Conservation (phyloP, 2,113 vertebrate species). For the Myodes glareolus region DNA sequence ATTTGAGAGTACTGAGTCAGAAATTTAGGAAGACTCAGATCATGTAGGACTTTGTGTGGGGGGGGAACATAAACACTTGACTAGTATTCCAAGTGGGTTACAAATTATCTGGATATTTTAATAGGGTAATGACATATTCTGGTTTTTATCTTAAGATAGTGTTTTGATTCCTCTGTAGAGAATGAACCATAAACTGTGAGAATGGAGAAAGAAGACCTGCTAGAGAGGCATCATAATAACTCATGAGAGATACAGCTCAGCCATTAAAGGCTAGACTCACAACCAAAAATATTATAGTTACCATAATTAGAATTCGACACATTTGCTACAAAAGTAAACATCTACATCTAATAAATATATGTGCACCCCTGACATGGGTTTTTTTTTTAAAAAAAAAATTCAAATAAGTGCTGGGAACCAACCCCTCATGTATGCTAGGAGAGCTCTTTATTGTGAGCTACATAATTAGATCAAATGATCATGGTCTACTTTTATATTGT, state of each 20-base stretch:
- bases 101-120: neutral
- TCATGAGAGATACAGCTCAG: no score
- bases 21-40: neutral
- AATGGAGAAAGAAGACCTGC: neutral
- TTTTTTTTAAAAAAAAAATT: no score
- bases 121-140: neutral
- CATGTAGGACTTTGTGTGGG: neutral
- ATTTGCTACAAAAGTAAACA: neutral
- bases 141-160: neutral
- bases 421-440: neutral
- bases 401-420: neutral
- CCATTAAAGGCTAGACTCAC: no score
- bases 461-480: neutral
- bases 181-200: neutral
- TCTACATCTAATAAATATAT: neutral
- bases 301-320: neutral
- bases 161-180: neutral
- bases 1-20: neutral
- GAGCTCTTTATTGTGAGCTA: neutral
- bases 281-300: neutral
- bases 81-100: neutral
- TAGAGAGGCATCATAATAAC: neutral
- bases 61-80: neutral
- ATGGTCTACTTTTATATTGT: neutral
- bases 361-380: no score